Conservation (phyloP, 2,888 invertebrate species). For the Peribatodes rhomboidaria region DNA sequence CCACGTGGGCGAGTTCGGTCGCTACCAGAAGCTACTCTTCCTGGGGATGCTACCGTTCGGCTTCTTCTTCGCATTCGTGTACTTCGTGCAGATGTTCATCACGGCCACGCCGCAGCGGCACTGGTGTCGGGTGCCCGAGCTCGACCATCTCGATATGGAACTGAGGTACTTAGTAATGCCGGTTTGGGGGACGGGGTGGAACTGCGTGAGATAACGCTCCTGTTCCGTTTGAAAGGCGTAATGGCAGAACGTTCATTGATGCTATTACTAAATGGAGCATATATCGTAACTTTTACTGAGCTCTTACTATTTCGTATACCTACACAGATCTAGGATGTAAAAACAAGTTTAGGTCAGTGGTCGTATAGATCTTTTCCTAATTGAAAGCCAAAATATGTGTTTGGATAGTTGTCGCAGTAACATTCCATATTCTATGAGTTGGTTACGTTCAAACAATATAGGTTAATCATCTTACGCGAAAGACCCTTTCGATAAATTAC, state of each 20-base stretch:
- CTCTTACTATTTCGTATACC: background rate
- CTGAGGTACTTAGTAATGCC: slow-evolving; percentile 59
- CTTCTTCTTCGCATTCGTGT: slow-evolving; percentile 74
- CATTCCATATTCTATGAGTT: too few species aligned
- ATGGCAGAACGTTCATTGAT: background rate
- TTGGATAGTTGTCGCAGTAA: too few species aligned
- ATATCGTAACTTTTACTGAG: background rate
- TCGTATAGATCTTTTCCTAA: too few species aligned
- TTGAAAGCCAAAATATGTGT: too few species aligned
- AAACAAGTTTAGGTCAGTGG: too few species aligned
- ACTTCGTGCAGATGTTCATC: slow-evolving; percentile 80
- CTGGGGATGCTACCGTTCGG: slow-evolving; percentile 74
- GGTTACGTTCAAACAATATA: too few species aligned
- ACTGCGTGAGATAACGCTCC: background rate
- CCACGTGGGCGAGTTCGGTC: slow-evolving; percentile 75
- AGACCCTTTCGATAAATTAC: too few species aligned
- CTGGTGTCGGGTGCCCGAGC: slow-evolving; percentile 75
- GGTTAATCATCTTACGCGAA: too few species aligned
- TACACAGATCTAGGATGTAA: too few species aligned
- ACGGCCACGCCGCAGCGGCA: slow-evolving; percentile 73
- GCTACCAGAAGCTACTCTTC: slow-evolving; percentile 75
- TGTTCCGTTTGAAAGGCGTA: background rate
- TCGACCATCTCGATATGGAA: slow-evolving; percentile 64
- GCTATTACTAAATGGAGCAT: background rate
- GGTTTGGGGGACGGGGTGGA: background rate